Evolutionary conservation across 2,888 invertebrate genomes (phyloP), one percentile per base, ranked within the genome.

Genomic region (Dasypogon diadema): DNA sequence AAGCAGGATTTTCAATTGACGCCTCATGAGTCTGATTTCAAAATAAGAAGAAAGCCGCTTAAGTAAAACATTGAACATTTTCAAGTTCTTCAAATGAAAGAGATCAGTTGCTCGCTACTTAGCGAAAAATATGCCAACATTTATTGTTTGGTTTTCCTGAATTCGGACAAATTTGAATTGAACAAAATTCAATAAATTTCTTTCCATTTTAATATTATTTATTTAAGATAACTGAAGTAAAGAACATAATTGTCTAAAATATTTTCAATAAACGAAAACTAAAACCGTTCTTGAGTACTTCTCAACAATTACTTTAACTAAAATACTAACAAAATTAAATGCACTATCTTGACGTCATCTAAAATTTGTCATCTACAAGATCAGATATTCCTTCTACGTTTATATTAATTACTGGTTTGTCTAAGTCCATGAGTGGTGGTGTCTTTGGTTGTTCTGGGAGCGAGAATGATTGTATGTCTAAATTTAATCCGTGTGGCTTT

Each of bases 321-420:
- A 51, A 51, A 51, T n/a, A 6, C n/a, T 51, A 51, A 14, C 14
- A 21, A 16, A 51, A 3, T 51, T 6, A 51, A 51, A 4, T 51
- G 1, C 6, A 12, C 42, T 42, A 42, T 12, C 6, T 18, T 14
- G 6, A 2, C 18, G 8, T 8, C 51, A 21, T 51, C 37, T 63
- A 74, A 48, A 34, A 74, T 21, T 74, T 78, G 46, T 77, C 77
- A 65, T 78, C 78, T 0, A 56, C 68, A 34, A 85, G 80, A 79
- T 85, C 85, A 21, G 81, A 82, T 12, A 85, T 85, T 46, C 82
- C 83, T 74, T 85, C 84, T 6, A 85, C 84, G 24, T 83, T 82
- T 21, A 85, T 84, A 76, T 81, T 78, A 80, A 83, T 76, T 76
- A 86, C 80, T 37, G 85, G 83, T 75, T 85, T 86, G 55, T 86